phyloP scores from a whole-genome alignment of 2,797 vertebrate genomes.

The Mastacembelus armatus region DNA sequence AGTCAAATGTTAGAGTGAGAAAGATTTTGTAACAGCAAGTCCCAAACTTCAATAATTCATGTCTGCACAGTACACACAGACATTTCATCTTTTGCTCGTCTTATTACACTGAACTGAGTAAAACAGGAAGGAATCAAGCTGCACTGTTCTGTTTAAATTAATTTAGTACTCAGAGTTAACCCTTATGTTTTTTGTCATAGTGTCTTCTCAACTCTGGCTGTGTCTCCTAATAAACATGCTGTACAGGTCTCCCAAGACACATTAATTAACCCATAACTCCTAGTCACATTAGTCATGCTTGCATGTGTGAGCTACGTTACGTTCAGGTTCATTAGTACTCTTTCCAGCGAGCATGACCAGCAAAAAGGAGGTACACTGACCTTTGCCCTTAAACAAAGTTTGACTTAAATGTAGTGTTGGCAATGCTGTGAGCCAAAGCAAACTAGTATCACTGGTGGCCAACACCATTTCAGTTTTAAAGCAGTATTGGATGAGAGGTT shows the following conservation, averaged over 20 bases:
- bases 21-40: constrained; percentile 35
- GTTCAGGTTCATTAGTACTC: constrained; percentile 56
- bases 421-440: constrained; percentile 14
- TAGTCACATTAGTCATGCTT: constrained; percentile 75
- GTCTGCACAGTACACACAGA: constrained; percentile 10
- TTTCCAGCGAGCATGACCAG: constrained; percentile 40
- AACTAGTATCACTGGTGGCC: constrained; percentile 35
- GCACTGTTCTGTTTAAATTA: constrained; percentile 33
- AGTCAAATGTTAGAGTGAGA: constrained; percentile 13
- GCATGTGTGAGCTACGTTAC: constrained; percentile 8
- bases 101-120: constrained; percentile 30
- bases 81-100: constrained; percentile 32
- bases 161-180: constrained; percentile 49
- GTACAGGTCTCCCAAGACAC: constrained; percentile 68
- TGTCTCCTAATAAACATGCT: constrained; percentile 63
- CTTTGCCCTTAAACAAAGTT: constrained; percentile 59
- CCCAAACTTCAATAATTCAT: constrained; percentile 47
- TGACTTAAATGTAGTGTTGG: constrained; percentile 34
- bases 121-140: constrained; percentile 18
- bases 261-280: constrained; percentile 75
- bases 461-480: constrained; percentile 26
- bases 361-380: constrained; percentile 45
- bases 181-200: constrained; percentile 57
- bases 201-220: constrained; percentile 18
- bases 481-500: constrained; percentile 29